Conservation (phyloP, 2,113 vertebrate genomes). For the Suricata suricatta region DNA sequence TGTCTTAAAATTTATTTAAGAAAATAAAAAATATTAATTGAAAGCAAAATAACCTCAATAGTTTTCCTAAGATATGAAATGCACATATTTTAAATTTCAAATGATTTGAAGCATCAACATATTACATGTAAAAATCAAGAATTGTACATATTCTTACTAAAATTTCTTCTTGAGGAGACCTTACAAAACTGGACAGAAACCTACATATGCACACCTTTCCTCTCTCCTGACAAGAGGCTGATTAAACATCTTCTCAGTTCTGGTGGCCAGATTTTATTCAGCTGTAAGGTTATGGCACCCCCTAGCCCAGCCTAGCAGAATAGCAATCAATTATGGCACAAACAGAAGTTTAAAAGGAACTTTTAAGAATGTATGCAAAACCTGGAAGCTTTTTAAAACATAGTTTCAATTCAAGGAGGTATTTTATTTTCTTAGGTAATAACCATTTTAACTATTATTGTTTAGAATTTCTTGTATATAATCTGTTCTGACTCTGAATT, state of each 20-base stretch:
- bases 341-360: neutral
- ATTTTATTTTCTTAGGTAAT: neutral
- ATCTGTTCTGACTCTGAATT: neutral
- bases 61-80: neutral
- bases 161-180: neutral
- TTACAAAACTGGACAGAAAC: neutral
- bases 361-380: constrained; percentile 36
- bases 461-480: constrained; percentile 44
- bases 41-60: neutral
- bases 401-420: neutral
- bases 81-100: neutral
- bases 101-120: neutral
- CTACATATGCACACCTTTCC: accelerated
- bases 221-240: neutral
- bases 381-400: neutral
- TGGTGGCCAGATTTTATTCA: neutral
- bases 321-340: constrained; percentile 11
- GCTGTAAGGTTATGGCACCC: constrained; percentile 54
- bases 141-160: neutral
- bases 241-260: constrained; percentile 23
- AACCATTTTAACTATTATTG: neutral
- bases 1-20: neutral
- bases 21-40: neutral
- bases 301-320: constrained; percentile 23
- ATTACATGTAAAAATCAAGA: constrained; percentile 22